Evolutionary conservation across 2,888 invertebrate genomes (phyloP), one percentile per base, ranked within the genome.

Genomic region (Actias luna): DNA sequence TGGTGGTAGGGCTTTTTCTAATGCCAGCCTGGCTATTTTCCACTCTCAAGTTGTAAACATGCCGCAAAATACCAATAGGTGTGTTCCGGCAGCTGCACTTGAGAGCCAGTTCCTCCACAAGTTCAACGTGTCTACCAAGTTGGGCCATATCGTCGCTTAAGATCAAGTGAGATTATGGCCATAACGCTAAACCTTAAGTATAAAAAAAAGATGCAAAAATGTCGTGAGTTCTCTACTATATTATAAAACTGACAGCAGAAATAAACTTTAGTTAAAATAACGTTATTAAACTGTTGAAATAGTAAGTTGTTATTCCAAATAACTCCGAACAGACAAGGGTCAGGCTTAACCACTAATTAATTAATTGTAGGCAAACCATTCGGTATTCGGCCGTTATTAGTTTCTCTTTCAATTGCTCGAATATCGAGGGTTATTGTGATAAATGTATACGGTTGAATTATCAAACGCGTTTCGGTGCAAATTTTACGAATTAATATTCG

Each of bases 351-450:
- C 36, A 18, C 25, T 33, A 59, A 59, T 59, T 59, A 35, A 59
- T 35, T 59, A 59, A 59, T 59, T 59, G 4, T 22, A 36, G 58
- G 29, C n/a, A 29, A 29, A 55, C 29, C 55, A 55, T 55, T 55
- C 29, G 55, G 27, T 10, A 25, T 46, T 7, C 46, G 22, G 3
- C 16, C 55, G n/a, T 29, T 55, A 55, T 36, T 59, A 29, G 36
- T 59, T 59, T 36, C 12, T 35, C 36, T 36, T 59, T 59, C 58
- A 35, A 59, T 59, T 36, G 18, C 14, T 36, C 18, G 16, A 35
- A 25, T 36, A 25, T 35, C 35, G 35, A 60, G n/a, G 58, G 27
- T 58, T 39, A 62, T 42, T 61, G 27, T 57, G 18, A 55, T 46
- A 46, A 22, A 46, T 8, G 8, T n/a, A 42, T 42, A 42, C 39